phyloP scores from a whole-genome alignment of 2,888 invertebrate species.

The Caenorhabditis virilis region DNA sequence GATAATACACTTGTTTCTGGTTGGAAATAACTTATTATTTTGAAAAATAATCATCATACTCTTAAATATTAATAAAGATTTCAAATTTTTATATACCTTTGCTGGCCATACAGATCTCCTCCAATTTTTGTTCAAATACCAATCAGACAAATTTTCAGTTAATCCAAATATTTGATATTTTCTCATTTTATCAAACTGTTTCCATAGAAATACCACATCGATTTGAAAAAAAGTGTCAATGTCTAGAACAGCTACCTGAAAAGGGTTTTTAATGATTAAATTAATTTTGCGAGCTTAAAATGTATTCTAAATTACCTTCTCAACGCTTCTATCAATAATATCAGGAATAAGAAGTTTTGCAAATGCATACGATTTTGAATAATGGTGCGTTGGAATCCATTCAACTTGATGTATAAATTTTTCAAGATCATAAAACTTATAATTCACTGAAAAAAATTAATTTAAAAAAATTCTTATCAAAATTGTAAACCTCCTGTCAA shows the following conservation, averaged over 20 bases:
- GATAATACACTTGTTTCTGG: no score
- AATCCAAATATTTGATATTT: slow-evolving; percentile 30
- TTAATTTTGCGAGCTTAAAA: slow-evolving; percentile 13
- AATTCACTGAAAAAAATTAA: slow-evolving; percentile 14
- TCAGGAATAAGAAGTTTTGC: slow-evolving; percentile 44
- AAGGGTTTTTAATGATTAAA: background rate
- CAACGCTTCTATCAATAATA: slow-evolving; percentile 7
- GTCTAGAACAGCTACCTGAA: slow-evolving; percentile 38
- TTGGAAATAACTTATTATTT: no score
- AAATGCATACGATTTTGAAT: slow-evolving; percentile 41
- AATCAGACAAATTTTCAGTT: slow-evolving; percentile 43
- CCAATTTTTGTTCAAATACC: slow-evolving; percentile 36
- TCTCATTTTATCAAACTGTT: slow-evolving; percentile 26
- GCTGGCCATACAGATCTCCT: slow-evolving; percentile 32
- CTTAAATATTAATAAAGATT: no score
- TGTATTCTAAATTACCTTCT: background rate
- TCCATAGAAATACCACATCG: slow-evolving; percentile 35
- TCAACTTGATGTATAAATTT: slow-evolving; percentile 23
- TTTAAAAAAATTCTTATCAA: slow-evolving; percentile 6
- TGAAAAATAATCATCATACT: no score
- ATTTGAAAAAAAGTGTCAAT: slow-evolving; percentile 33
- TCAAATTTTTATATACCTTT: no score
- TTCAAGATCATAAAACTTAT: slow-evolving; percentile 25
- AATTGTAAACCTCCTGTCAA: slow-evolving; percentile 27
- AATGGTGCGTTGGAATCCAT: slow-evolving; percentile 51